phyloP scores from a whole-genome alignment of 2,888 invertebrate genomes.

The Hartigia nigra region DNA sequence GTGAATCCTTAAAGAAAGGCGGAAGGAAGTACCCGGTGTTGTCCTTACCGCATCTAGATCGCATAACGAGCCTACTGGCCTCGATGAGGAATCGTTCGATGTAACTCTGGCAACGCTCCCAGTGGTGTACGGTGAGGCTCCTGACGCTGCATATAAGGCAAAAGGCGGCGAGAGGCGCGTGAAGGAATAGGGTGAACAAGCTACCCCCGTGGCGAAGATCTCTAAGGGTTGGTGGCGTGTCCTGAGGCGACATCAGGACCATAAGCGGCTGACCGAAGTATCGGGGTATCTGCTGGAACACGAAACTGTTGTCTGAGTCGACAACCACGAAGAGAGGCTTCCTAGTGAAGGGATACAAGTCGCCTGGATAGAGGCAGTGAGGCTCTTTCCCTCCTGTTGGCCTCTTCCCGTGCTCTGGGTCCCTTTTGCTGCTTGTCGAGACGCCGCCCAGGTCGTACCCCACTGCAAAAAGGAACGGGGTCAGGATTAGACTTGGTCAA shows the following conservation, averaged over 20 bases:
- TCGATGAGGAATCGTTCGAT: slow-evolving; percentile 91
- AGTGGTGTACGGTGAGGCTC: slow-evolving; percentile 85
- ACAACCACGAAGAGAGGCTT: slow-evolving; percentile 93
- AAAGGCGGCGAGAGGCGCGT: slow-evolving; percentile 92
- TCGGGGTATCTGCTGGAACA: slow-evolving; percentile 90
- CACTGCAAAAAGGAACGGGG: slow-evolving; percentile 66
- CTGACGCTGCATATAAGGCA: slow-evolving; percentile 91
- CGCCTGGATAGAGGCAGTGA: slow-evolving; percentile 91
- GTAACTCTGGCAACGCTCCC: slow-evolving; percentile 90
- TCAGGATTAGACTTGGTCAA: not conserved
- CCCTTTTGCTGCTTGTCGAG: slow-evolving; percentile 87
- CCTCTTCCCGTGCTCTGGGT: slow-evolving; percentile 70
- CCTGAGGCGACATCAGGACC: slow-evolving; percentile 93
- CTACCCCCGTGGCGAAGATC: slow-evolving; percentile 90
- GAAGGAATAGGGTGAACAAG: slow-evolving; percentile 94
- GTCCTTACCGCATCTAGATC: slow-evolving; percentile 82
- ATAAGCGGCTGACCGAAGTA: slow-evolving; percentile 95
- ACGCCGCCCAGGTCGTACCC: slow-evolving; percentile 94
- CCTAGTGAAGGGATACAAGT: slow-evolving; percentile 91
- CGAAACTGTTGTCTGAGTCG: slow-evolving; percentile 95
- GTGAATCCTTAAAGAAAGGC: not conserved
- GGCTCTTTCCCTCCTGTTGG: slow-evolving; percentile 73
- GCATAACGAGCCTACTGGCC: slow-evolving; percentile 84
- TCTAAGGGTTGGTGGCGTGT: slow-evolving; percentile 83
- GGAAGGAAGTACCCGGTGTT: slow-evolving; percentile 46